Evolutionary conservation across 2,888 invertebrate species (phyloP).

Genomic region (Cantharis rufa): DNA sequence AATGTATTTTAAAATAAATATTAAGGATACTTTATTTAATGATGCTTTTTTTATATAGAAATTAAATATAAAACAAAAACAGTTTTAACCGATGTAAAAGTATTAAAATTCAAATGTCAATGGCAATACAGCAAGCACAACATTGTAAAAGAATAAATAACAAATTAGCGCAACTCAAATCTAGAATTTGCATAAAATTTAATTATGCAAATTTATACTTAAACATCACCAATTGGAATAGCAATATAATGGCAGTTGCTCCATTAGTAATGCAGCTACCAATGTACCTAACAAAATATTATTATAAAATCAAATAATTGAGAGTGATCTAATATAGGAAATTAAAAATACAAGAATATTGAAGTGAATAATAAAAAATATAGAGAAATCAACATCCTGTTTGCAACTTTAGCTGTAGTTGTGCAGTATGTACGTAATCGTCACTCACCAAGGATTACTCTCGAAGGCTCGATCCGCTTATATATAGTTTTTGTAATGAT

Average conservation of each 20-base stretch:
- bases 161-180: not conserved
- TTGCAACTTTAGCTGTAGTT: not conserved
- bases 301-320: not conserved
- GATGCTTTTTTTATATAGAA: not conserved
- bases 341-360: not conserved
- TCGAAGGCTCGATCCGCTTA: not conserved
- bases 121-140: not conserved
- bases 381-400: not conserved
- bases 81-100: not conserved
- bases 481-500: not conserved
- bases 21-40: not conserved
- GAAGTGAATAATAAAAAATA: not conserved
- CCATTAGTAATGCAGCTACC: not conserved
- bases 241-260: not conserved
- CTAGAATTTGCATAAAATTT: not conserved
- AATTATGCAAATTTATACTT: not conserved
- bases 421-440: not conserved
- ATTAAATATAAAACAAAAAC: not conserved
- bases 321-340: not conserved
- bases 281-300: not conserved
- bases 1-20: slow-evolving; percentile 3
- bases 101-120: not conserved
- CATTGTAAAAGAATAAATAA: not conserved
- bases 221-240: not conserved
- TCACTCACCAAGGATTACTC: not conserved